phyloP scores from a whole-genome alignment of 1,140 invertebrate species.

The Heliconius himera region DNA sequence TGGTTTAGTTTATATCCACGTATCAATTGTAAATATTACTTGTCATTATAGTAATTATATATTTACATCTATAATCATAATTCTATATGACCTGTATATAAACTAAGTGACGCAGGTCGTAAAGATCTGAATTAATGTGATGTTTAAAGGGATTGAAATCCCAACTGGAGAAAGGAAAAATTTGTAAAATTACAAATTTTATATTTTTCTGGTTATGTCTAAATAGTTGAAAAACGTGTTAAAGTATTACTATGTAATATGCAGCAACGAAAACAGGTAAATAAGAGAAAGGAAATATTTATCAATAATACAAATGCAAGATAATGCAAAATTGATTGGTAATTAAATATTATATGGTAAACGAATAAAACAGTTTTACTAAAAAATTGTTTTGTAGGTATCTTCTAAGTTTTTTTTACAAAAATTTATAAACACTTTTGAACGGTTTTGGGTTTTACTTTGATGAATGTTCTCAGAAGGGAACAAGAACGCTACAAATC shows the following conservation, averaged over 20 bases:
- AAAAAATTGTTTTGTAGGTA: not conserved
- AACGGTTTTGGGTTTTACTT: not conserved
- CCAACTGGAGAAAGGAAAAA: not conserved
- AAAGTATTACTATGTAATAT: no score
- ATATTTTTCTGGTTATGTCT: no score
- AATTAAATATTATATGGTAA: no score
- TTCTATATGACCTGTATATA: not conserved
- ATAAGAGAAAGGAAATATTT: no score
- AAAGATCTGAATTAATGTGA: not conserved
- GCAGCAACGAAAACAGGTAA: no score
- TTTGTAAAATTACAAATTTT: no score
- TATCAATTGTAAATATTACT: constrained; percentile 9
- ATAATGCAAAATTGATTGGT: no score
- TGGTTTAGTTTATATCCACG: constrained; percentile 1
- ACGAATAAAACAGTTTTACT: no score
- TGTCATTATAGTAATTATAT: not conserved
- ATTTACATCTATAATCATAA: not conserved
- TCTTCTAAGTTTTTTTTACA: not conserved
- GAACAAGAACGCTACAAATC: no score
- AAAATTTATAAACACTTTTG: not conserved
- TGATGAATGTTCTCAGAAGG: not conserved
- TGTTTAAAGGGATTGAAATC: not conserved
- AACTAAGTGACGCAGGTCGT: not conserved
- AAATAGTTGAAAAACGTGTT: no score
- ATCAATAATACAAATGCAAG: no score